Percentiles rank a stretch among this genome's conserved stretches.
phyloP scores from a whole-genome alignment of 1,140 invertebrate genomes.

The Marisa cornuarietis region DNA sequence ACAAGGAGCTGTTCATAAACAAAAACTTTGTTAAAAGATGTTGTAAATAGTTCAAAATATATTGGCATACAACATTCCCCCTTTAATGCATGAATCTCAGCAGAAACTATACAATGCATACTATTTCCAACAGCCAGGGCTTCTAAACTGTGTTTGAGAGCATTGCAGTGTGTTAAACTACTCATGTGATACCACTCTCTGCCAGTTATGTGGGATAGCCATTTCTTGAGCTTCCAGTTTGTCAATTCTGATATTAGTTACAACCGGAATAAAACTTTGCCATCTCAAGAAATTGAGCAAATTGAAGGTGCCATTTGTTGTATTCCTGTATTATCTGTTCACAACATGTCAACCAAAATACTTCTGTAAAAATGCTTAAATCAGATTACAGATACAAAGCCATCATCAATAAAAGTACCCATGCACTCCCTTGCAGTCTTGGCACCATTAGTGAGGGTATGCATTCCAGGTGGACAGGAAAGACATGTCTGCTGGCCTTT shows the following conservation, averaged over 20 bases:
- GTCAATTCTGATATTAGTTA: neutral
- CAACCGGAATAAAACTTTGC: neutral
- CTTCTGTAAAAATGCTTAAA: neutral
- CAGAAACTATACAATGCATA: too few relatives aligned
- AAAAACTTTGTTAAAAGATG: too few relatives aligned
- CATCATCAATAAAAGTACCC: slow-evolving; percentile 16
- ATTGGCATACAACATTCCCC: too few relatives aligned
- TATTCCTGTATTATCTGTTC: neutral
- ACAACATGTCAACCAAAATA: neutral
- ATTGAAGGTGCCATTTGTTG: neutral
- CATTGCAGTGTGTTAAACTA: too few relatives aligned
- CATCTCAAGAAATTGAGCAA: neutral
- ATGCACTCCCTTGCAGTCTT: slow-evolving; percentile 1
- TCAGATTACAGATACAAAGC: too few relatives aligned
- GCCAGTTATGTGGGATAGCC: too few relatives aligned
- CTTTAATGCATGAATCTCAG: too few relatives aligned
- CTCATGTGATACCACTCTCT: too few relatives aligned
- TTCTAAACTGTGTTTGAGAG: too few relatives aligned
- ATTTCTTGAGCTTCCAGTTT: too few relatives aligned
- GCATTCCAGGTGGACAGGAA: slow-evolving; percentile 4
- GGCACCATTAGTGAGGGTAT: slow-evolving; percentile 5
- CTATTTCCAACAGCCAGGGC: too few relatives aligned
- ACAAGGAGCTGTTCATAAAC: neutral
- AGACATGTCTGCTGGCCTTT: slow-evolving; percentile 14
- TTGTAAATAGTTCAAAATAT: too few relatives aligned